Evolutionary conservation across 2,888 invertebrate genomes (phyloP), one percentile per base, ranked within the genome.

Genomic region (Prosopocoilus inquinatus): DNA sequence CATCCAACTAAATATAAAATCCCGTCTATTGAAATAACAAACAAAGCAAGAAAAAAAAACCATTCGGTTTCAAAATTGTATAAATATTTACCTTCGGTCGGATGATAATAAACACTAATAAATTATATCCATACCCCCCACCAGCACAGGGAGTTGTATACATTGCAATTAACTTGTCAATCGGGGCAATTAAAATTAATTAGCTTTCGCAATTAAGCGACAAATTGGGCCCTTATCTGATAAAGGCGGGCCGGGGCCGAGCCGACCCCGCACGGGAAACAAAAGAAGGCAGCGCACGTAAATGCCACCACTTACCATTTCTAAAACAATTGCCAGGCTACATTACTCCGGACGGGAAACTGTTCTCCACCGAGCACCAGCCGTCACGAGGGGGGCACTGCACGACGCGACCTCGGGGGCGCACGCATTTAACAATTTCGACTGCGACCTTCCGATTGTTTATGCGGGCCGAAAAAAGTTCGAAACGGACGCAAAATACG

Each of bases 141-240:
- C 70, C 65, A 62, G 64, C 59, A 54, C 49, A 47, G 36, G 58
- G 58, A 57, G 57, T 66, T 71, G 71, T 72, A 69, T 70, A 73
- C 71, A 72, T 65, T 70, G 66, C 68, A 72, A 73, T 74, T 71
- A 71, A 68, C 68, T 65, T 72, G 70, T 70, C 71, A 70, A 70
- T 71, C 67, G 64, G 49, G 61, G 50, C 64, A 70, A 69, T 72
- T 68, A 70, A 61, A 49, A 41, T 43, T 55, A 50, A 55, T 50
- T 55, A 50, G 39, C 38, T 32, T 32, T 33, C 33, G 32, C 47
- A 45, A 45, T 52, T 11, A 28, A 53, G 36, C 11, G 43, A 35
- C 47, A 34, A 39, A 48, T 33, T 48, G 36, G 20, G 20, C 20
- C 20, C 20, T 28, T 28, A 38, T 38, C 13, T 13, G 38, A 12